A percentile compares a stretch with the other conserved stretches of the same genome.
Evolutionary conservation across 2,888 invertebrate genomes (phyloP).

Genomic region (Ophion ventricosus): DNA sequence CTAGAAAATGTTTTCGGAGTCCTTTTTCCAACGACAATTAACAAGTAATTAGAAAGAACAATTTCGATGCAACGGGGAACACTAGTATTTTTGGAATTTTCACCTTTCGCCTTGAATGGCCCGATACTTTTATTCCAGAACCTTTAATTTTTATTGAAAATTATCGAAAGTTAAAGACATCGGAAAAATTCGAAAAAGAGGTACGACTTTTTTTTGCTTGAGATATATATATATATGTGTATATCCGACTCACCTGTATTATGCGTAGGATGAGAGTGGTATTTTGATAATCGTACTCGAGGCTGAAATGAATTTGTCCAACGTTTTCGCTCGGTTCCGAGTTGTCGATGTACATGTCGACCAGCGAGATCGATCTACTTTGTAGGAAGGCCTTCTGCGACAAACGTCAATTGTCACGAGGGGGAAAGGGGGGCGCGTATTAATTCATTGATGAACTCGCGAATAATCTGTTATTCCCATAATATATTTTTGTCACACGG

Average conservation of each 20-base stretch:
- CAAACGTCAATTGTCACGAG: constrained; percentile 65
- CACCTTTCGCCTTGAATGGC: background rate
- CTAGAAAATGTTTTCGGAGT: background rate
- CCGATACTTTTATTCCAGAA: background rate
- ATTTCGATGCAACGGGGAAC: too few relatives aligned
- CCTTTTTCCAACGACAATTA: background rate
- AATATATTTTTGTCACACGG: constrained; percentile 27
- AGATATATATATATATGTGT: background rate
- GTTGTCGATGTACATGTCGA: constrained; percentile 98
- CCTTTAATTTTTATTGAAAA: background rate
- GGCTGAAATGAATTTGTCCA: constrained; percentile 96
- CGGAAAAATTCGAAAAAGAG: background rate
- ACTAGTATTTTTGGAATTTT: background rate
- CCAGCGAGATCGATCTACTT: constrained; percentile 95
- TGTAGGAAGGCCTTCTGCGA: constrained; percentile 90
- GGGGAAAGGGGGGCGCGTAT: constrained; percentile 49
- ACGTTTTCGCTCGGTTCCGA: constrained; percentile 96
- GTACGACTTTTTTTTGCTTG: background rate
- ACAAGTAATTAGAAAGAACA: too few relatives aligned
- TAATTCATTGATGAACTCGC: constrained; percentile 58
- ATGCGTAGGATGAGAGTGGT: constrained; percentile 95
- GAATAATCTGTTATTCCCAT: constrained; percentile 49
- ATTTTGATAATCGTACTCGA: constrained; percentile 97
- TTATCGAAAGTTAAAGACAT: background rate
- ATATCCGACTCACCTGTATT: constrained; percentile 88